A percentile compares a stretch with the other conserved stretches of the same genome.
Evolutionary conservation across 2,797 vertebrate genomes (phyloP).

Genomic region (Squalus acanthias): DNA sequence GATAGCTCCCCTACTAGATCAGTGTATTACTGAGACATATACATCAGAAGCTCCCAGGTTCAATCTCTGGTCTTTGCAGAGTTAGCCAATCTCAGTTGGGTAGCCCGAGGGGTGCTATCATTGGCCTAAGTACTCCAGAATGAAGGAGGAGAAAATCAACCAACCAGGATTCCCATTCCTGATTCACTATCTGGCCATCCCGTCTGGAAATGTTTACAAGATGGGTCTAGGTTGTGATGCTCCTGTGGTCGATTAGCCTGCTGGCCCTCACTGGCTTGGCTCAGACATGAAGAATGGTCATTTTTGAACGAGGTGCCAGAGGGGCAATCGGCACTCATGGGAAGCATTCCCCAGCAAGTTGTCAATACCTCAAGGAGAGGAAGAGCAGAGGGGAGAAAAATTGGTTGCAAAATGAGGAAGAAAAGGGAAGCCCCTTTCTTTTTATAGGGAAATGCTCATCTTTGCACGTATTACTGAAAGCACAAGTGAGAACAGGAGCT

Average conservation of each 20-base stretch:
- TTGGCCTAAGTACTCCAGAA: background rate
- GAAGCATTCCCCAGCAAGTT: background rate
- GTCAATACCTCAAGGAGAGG: background rate
- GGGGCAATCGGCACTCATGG: too few relatives aligned
- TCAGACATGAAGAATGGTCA: background rate
- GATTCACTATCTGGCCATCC: background rate
- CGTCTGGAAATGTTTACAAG: background rate
- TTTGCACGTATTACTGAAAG: background rate
- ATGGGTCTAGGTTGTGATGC: background rate
- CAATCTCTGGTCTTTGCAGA: background rate
- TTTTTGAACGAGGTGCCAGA: background rate
- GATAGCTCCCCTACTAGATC: background rate
- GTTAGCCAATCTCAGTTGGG: background rate
- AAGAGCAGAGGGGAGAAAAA: background rate
- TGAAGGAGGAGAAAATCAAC: background rate
- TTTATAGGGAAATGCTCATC: background rate
- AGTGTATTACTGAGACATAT: background rate
- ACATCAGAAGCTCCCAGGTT: background rate
- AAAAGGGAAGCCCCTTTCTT: background rate
- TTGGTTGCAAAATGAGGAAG: background rate
- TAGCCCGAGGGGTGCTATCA: background rate
- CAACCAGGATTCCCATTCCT: background rate
- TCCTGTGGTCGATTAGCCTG: background rate
- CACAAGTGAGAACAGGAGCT: background rate
- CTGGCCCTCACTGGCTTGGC: background rate